phyloP scores from a whole-genome alignment of 30 jellyfish, hydroid and myxozoan genomes.

The Chrysaora quinquecirrha region DNA sequence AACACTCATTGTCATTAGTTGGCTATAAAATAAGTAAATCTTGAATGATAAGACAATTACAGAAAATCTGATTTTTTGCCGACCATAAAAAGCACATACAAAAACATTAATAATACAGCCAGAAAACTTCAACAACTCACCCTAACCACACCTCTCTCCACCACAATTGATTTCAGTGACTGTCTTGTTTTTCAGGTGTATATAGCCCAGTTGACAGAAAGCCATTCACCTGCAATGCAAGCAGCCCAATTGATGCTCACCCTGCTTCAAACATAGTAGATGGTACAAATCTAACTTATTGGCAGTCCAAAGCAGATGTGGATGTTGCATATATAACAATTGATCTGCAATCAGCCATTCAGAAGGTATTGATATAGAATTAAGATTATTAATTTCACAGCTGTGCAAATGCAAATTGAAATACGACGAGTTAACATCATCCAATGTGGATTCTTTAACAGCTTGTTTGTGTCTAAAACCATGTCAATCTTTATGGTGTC shows the following conservation, averaged over 20 bases:
- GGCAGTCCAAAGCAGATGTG: slow-evolving; percentile 78
- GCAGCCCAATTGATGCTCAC: slow-evolving; percentile 31
- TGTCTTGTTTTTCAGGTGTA: not conserved
- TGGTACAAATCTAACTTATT: slow-evolving; percentile 40
- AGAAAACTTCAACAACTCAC: too few relatives aligned
- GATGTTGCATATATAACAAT: slow-evolving; percentile 59
- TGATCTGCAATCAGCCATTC: slow-evolving; percentile 60
- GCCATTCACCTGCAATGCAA: slow-evolving; percentile 69
- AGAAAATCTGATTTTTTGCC: too few relatives aligned
- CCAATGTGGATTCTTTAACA: not conserved
- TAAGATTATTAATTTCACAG: too few relatives aligned
- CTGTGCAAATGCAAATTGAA: too few relatives aligned
- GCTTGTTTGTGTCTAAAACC: not conserved
- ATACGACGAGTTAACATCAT: not conserved
- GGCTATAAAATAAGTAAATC: too few relatives aligned
- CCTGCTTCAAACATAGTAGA: slow-evolving; percentile 70
- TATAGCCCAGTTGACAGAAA: slow-evolving; percentile 47
- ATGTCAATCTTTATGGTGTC: not conserved
- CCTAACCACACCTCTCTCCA: not conserved
- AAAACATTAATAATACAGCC: too few relatives aligned
- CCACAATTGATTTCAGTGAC: not conserved
- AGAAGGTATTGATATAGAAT: slow-evolving; percentile 53
- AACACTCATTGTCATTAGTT: too few relatives aligned
- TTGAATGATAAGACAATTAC: too few relatives aligned
- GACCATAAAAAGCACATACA: too few relatives aligned